Conservation (phyloP, 2,888 invertebrate species). For the Agrochola lota region DNA sequence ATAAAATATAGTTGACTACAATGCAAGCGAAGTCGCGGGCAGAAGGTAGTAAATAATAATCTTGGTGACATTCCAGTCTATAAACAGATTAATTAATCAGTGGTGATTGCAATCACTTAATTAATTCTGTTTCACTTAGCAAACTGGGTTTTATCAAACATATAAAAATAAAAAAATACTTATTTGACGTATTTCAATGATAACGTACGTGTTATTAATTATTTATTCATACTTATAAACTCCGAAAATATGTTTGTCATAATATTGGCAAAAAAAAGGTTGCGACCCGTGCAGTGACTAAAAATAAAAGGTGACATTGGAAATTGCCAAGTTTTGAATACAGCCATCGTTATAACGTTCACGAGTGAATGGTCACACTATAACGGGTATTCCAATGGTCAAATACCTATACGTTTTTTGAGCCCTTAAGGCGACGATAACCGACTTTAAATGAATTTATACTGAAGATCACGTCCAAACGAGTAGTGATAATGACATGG, state of each 20-base stretch:
- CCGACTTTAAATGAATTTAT: too few species aligned
- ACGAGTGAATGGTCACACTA: too few species aligned
- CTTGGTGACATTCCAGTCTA: background rate
- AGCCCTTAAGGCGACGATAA: too few species aligned
- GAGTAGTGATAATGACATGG: too few species aligned
- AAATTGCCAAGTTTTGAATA: too few species aligned
- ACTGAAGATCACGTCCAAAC: too few species aligned
- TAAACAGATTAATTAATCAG: background rate
- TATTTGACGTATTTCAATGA: background rate
- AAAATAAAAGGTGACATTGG: background rate
- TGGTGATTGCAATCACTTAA: background rate
- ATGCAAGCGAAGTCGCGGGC: fast-evolving
- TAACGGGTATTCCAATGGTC: too few species aligned
- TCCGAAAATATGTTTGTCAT: background rate
- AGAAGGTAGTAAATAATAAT: background rate
- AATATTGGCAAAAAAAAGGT: background rate
- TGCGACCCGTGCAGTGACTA: background rate
- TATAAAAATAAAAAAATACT: background rate
- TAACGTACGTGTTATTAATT: background rate
- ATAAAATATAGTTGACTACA: background rate
- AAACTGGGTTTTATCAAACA: background rate
- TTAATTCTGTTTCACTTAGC: background rate
- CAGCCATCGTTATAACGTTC: too few species aligned
- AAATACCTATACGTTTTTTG: too few species aligned
- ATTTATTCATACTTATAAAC: background rate